Conservation (phyloP, 1,140 invertebrate genomes). For the Penaeus chinensis region DNA sequence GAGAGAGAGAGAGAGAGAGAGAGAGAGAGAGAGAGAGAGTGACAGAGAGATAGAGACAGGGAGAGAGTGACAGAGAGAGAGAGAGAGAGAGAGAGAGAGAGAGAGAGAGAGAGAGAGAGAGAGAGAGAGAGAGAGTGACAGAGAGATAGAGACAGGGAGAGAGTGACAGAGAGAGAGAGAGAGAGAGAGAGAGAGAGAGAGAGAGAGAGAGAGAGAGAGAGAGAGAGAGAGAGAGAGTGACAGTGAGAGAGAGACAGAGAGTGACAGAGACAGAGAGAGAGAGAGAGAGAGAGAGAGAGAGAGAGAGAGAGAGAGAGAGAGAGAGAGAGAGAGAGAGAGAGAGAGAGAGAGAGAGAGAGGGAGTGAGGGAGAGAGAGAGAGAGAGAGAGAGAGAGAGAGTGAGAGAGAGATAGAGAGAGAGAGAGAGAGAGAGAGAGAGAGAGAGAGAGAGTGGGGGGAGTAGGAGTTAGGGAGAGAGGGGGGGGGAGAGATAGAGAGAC, state of each 20-base stretch:
- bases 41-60: neutral
- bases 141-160: neutral
- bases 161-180: neutral
- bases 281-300: neutral
- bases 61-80: neutral
- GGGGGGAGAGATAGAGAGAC: neutral
- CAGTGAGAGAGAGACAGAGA: neutral
- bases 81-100: neutral
- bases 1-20: slow-evolving; percentile 10
- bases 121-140: neutral
- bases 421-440: neutral
- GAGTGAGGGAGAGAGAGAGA: neutral
- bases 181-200: neutral
- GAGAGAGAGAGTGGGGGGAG: neutral
- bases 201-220: neutral
- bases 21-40: neutral
- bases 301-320: neutral
- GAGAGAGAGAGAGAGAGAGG: neutral
- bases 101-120: neutral
- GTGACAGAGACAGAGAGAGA: neutral
- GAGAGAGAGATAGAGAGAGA: neutral
- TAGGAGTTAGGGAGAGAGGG: neutral
- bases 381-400: neutral
- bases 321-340: neutral
- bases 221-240: neutral